Evolutionary conservation across 2,797 vertebrate genomes (phyloP).

Genomic region (Linurgus olivaceus): DNA sequence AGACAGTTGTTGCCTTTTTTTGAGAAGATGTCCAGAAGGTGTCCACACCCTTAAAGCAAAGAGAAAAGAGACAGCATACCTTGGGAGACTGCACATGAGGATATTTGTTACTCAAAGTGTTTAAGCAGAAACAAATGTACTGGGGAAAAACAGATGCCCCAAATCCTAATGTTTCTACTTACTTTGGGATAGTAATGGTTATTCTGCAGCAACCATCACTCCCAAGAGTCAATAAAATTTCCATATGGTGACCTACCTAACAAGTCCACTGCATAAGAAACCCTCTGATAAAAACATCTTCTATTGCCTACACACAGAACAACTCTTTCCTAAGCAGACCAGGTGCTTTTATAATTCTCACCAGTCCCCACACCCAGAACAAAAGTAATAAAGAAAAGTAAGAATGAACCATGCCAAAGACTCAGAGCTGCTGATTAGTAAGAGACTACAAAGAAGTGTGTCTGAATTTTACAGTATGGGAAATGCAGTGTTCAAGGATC

Average conservation of each 20-base stretch:
- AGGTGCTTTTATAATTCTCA: not conserved
- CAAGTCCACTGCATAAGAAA: not conserved
- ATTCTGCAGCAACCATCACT: fast-evolving
- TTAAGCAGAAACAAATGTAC: not conserved
- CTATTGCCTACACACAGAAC: not conserved
- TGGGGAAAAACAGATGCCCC: not conserved
- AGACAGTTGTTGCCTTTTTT: not conserved
- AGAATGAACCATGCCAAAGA: not conserved
- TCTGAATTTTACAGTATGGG: not conserved
- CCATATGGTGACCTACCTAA: not conserved
- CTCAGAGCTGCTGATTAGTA: not conserved
- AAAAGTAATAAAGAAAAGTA: not conserved
- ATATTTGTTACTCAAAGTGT: not conserved
- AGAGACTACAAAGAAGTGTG: not conserved
- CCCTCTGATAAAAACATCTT: not conserved
- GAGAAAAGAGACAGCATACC: not conserved
- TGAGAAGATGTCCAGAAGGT: not conserved
- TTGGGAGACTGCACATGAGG: not conserved
- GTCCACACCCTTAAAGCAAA: not conserved
- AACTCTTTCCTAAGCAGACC: not conserved
- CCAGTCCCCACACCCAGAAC: not conserved
- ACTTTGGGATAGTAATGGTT: not conserved
- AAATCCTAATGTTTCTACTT: not conserved
- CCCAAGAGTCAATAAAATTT: not conserved
- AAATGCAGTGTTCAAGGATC: not conserved